phyloP scores from a whole-genome alignment of 2,888 invertebrate species.

The Abrostola triplasia region DNA sequence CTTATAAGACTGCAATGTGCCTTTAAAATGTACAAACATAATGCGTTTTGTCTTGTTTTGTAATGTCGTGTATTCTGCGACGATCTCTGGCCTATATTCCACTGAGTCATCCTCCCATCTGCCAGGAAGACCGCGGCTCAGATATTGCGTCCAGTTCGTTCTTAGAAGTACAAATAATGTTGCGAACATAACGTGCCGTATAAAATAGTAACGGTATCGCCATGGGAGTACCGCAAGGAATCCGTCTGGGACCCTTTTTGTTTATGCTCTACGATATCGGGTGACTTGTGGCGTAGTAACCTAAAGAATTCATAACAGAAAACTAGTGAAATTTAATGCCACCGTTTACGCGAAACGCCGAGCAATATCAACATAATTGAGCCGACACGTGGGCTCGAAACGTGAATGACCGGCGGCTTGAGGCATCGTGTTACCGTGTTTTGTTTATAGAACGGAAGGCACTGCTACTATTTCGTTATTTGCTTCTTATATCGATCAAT shows the following conservation, averaged over 20 bases:
- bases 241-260: constrained; percentile 70
- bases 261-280: constrained; percentile 51
- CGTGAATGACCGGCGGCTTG: constrained; percentile 56
- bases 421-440: constrained; percentile 38
- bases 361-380: constrained; percentile 52
- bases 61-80: constrained; percentile 34
- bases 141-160: constrained; percentile 44
- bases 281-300: constrained; percentile 49
- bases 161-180: constrained; percentile 47
- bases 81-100: constrained; percentile 58
- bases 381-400: constrained; percentile 62
- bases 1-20: no score
- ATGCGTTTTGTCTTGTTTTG: constrained; percentile 38
- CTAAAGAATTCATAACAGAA: constrained; percentile 57
- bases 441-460: constrained; percentile 48
- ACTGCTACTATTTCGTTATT: constrained; percentile 39
- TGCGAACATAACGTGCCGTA: constrained; percentile 42
- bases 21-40: constrained; percentile 20
- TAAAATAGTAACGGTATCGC: constrained; percentile 55
- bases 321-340: constrained; percentile 69
- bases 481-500: constrained; percentile 23
- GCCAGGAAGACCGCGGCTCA: constrained; percentile 19
- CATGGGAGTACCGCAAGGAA: constrained; percentile 72
- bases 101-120: constrained; percentile 41
- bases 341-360: constrained; percentile 61